These are phyloP conservation scores for Siniperca scherzeri DNA, from an alignment of 2,797 vertebrate genomes.

Conservation along the genomic window DNA sequence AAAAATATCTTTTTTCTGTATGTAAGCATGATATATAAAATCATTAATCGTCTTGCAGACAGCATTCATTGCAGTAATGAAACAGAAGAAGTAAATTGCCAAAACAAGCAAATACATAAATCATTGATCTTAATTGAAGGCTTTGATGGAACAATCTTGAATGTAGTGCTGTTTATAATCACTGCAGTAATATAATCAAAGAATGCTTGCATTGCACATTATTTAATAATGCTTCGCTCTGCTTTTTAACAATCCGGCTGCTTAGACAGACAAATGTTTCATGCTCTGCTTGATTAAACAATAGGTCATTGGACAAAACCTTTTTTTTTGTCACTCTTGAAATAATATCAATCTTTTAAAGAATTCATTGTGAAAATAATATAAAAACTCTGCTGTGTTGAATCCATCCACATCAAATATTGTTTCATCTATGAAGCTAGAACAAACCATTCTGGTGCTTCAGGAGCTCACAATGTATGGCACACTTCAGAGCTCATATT, in stretches of 20 bases:
- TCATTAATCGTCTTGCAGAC: conserved; percentile 18
- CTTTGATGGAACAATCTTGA: conserved; percentile 3
- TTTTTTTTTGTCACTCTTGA: conserved; percentile 3
- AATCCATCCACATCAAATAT: background rate
- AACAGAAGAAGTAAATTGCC: conserved; percentile 16
- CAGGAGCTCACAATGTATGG: background rate
- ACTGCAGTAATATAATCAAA: background rate
- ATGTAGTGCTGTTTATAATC: background rate
- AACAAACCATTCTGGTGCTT: background rate
- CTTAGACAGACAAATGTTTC: background rate
- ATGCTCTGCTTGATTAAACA: conserved; percentile 3
- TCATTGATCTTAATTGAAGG: conserved; percentile 15
- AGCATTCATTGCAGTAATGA: conserved; percentile 38
- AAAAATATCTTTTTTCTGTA: background rate
- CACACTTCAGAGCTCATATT: background rate
- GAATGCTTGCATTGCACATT: background rate
- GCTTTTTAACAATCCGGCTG: background rate
- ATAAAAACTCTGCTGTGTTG: background rate
- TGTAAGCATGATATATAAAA: conserved; percentile 10
- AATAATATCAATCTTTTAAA: background rate
- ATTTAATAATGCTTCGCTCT: background rate
- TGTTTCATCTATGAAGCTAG: background rate
- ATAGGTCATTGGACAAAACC: background rate
- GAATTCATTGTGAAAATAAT: background rate
- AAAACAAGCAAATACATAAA: conserved; percentile 27